A percentile compares a stretch with the other conserved stretches of the same genome.
Evolutionary conservation across 2,797 vertebrate genomes (phyloP).

Genomic region (Xenopus petersii): DNA sequence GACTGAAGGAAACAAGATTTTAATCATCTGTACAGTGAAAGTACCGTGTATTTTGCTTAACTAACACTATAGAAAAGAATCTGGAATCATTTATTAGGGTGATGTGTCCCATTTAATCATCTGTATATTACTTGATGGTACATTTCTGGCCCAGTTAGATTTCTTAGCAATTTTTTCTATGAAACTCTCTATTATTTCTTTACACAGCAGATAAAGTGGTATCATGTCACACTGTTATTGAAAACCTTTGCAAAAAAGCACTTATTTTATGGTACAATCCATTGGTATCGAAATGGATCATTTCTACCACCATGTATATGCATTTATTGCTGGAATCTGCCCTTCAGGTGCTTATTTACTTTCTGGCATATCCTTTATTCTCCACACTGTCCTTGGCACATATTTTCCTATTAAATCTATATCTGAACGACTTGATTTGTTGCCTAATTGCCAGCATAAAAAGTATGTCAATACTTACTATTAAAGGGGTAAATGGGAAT

Average conservation of each 20-base stretch:
- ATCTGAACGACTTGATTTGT: background rate
- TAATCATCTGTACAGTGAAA: too few relatives aligned
- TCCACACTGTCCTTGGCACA: slow-evolving; percentile 29
- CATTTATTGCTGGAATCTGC: background rate
- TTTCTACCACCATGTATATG: background rate
- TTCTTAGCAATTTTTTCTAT: background rate
- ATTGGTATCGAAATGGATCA: background rate
- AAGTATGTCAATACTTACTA: too few relatives aligned
- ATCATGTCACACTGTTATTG: background rate
- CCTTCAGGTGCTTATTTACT: background rate
- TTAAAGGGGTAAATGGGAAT: too few relatives aligned
- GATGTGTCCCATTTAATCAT: too few relatives aligned
- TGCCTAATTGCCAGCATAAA: too few relatives aligned
- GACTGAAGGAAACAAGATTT: too few relatives aligned
- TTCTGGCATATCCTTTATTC: background rate
- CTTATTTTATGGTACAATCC: slow-evolving; percentile 19
- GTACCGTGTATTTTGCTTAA: too few relatives aligned
- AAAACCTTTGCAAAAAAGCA: background rate
- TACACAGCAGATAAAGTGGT: background rate
- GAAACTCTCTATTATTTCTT: background rate
- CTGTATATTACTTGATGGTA: slow-evolving; percentile 6
- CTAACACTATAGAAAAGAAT: too few relatives aligned
- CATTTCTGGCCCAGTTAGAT: slow-evolving; percentile 9
- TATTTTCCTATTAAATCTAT: slow-evolving; percentile 27
- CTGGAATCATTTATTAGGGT: too few relatives aligned